Evolutionary conservation across 2,888 invertebrate genomes (phyloP).

Genomic region (Mellilla xanthometata): DNA sequence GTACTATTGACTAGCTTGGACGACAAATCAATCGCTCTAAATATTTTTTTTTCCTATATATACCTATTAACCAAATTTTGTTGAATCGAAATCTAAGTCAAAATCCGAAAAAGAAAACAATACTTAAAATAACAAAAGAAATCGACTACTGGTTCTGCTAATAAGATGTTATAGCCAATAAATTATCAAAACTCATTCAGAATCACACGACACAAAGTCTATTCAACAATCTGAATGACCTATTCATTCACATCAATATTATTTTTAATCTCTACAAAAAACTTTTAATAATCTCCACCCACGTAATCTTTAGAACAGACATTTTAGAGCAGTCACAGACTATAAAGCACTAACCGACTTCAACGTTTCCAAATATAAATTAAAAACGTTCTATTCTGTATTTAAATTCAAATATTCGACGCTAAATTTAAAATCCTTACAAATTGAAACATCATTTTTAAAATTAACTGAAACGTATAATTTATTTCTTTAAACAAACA

Average conservation of each 20-base stretch:
- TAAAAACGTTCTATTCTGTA: too few relatives aligned
- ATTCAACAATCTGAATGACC: conserved; percentile 3
- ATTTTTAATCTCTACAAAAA: conserved; percentile 9
- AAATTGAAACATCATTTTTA: too few relatives aligned
- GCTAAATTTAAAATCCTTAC: not conserved
- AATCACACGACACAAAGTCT: not conserved
- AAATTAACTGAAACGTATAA: too few relatives aligned
- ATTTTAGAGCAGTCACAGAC: not conserved
- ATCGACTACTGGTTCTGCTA: not conserved
- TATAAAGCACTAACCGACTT: not conserved
- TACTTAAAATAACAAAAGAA: too few relatives aligned
- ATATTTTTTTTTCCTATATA: too few relatives aligned
- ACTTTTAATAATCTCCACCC: conserved; percentile 5
- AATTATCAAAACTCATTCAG: not conserved
- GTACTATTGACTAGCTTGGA: too few relatives aligned
- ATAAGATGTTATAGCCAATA: not conserved
- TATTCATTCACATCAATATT: conserved; percentile 11
- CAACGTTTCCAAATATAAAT: too few relatives aligned
- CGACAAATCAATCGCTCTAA: too few relatives aligned
- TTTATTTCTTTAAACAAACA: too few relatives aligned
- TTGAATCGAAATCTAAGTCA: too few relatives aligned
- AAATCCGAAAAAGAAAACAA: too few relatives aligned
- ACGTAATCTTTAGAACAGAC: conserved; percentile 7
- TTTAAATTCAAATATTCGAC: not conserved
- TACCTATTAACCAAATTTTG: too few relatives aligned